phyloP scores from a whole-genome alignment of 2,113 vertebrate genomes.

The Gobio gobio region DNA sequence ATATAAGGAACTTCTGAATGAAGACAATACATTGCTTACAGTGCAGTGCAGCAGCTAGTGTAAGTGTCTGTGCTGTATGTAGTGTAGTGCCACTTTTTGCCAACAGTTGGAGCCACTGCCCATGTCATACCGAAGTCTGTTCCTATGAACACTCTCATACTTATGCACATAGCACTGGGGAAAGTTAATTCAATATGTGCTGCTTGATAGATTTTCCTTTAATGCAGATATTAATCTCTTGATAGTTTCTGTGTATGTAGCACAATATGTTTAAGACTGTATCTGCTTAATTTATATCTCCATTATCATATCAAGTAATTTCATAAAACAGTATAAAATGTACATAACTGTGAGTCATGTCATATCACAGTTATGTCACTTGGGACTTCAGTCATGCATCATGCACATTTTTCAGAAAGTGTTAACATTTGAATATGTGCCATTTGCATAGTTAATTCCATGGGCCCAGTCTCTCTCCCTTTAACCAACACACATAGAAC shows the following conservation, averaged over 20 bases:
- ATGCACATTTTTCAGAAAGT: conserved; percentile 13
- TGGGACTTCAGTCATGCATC: not conserved
- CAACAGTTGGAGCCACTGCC: conserved; percentile 40
- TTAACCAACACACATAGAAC: not conserved
- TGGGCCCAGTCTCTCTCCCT: not conserved
- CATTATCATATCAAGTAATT: not conserved
- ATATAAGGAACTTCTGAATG: not conserved
- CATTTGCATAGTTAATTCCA: conserved; percentile 9
- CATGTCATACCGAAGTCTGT: not conserved
- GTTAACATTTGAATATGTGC: not conserved
- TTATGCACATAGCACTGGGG: not conserved
- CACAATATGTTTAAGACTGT: not conserved
- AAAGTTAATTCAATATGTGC: not conserved
- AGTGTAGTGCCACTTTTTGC: conserved; percentile 3
- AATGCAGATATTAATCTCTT: not conserved
- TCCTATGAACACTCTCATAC: not conserved
- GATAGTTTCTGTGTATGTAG: too few species aligned
- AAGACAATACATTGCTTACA: not conserved
- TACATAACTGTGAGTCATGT: not conserved
- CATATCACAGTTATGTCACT: not conserved
- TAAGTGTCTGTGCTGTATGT: not conserved
- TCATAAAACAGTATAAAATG: not conserved
- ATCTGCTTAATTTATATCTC: not conserved
- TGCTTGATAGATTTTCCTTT: not conserved
- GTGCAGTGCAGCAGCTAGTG: not conserved